A percentile compares a stretch with the other conserved stretches of the same genome.
phyloP scores from a whole-genome alignment of 2,888 invertebrate genomes.

The Cephus nigrinus region DNA sequence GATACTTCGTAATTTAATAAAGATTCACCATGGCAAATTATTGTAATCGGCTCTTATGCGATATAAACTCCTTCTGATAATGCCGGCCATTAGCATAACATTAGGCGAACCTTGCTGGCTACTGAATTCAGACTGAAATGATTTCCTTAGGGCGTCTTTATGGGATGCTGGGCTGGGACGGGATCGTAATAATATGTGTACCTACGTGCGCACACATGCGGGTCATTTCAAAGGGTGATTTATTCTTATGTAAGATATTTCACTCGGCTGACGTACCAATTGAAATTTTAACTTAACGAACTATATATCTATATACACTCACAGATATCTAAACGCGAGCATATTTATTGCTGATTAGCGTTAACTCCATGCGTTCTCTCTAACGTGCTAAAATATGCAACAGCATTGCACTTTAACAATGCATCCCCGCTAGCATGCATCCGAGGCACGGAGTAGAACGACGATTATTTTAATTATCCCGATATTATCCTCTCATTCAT shows the following conservation, averaged over 20 bases:
- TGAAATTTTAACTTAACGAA: neutral
- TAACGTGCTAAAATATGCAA: neutral
- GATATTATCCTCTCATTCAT: conserved; percentile 35
- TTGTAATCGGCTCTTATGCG: conserved; percentile 21
- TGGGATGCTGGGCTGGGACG: neutral
- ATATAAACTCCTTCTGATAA: conserved; percentile 33
- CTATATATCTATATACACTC: neutral
- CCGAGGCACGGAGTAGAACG: conserved; percentile 19
- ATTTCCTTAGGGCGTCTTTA: neutral
- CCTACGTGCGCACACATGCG: neutral
- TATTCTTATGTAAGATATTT: neutral
- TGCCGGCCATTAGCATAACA: conserved; percentile 31
- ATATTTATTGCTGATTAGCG: no score
- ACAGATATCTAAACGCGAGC: no score
- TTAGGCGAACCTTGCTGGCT: conserved; percentile 2
- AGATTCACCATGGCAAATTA: conserved; percentile 22
- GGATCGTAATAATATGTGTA: neutral
- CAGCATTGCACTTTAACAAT: neutral
- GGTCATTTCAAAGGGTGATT: neutral
- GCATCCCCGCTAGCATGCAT: neutral
- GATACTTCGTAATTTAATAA: conserved; percentile 18
- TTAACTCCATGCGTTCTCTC: no score
- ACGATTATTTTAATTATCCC: conserved; percentile 49
- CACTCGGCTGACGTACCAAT: neutral
- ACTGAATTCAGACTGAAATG: neutral